phyloP scores from a whole-genome alignment of 64 coral and sea anemone species.

The Montipora capricornis region DNA sequence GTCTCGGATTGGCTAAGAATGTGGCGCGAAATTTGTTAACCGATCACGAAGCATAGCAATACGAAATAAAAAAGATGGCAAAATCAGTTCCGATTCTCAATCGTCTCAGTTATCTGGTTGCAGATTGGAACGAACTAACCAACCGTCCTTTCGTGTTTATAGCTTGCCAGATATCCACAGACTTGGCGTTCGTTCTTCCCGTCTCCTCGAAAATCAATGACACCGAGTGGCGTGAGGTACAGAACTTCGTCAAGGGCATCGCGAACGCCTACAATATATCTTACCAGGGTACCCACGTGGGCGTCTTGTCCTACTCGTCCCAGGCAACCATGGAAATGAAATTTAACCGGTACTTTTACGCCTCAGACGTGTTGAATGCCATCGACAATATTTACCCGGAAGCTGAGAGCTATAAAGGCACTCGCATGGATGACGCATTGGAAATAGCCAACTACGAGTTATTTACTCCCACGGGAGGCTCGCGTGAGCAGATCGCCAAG shows the following conservation, averaged over 20 bases:
- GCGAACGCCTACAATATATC: conserved; percentile 88
- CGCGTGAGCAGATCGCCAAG: conserved; percentile 73
- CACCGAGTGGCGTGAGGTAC: conserved; percentile 88
- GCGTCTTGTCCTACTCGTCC: conserved; percentile 90
- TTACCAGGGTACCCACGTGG: conserved; percentile 90
- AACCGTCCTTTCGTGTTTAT: not conserved
- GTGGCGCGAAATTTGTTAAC: too few species aligned
- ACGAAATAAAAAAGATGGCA: too few species aligned
- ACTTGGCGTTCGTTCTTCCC: conserved; percentile 83
- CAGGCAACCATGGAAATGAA: conserved; percentile 90
- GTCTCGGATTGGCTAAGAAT: too few species aligned
- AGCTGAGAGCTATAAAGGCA: conserved; percentile 81
- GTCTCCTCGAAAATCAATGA: conserved; percentile 94
- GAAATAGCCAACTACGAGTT: conserved; percentile 93
- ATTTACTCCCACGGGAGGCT: conserved; percentile 80
- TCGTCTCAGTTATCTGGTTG: not conserved
- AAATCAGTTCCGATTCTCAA: too few species aligned
- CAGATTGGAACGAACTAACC: not conserved
- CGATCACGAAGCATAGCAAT: too few species aligned
- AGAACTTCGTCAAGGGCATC: conserved; percentile 88
- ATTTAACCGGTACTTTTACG: conserved; percentile 91
- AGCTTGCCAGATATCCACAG: conserved; percentile 76
- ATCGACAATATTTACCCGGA: conserved; percentile 95
- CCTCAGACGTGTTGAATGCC: conserved; percentile 77
- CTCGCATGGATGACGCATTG: conserved; percentile 83